Base-by-base conservation (phyloP, 2,888 invertebrate species). In the Thyatira batis region DNA sequence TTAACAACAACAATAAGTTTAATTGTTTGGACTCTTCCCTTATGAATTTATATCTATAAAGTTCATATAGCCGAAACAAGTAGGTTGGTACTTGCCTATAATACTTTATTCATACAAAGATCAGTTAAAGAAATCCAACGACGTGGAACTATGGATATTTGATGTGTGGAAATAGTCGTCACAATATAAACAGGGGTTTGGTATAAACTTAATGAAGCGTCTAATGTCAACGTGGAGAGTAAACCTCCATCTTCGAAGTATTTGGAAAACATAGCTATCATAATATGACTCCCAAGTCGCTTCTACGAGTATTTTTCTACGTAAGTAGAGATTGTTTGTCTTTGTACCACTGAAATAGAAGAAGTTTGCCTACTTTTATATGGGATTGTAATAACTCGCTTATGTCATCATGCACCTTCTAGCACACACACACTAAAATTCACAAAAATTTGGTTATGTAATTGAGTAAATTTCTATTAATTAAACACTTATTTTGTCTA, bases 191-290 rank as follows among this genome's bases (percentile, higher is more conserved):
- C 73, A 82, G 62, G 63, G 68, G 66, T 71, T 76, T 71, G 60
- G 80, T 80, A 83, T 78, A 78, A 82, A 84, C 75, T 77, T 78
- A 85, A 85, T 84, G 84, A 86, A 82, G 78, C 87, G 69, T 80
- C 69, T 53, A 83, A 79, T 73, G 74, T 78, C 80, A 85, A 84
- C 75, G 74, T 21, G 43, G 58, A 72, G 70, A 64, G 73, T 69
- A 80, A 79, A 81, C 76, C 55, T 55, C 52, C 33, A 57, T 51
- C 51, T 23, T 60, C 61, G 64, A 65, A 78, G 71, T 79, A 78
- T 81, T 82, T 79, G 71, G 67, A 73, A 79, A 82, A 78, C 78
- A 75, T 71, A 69, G 72, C 73, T 76, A 67, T 68, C 69, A 74
- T 76, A 80, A 82, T 76, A 74, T 63, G 57, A 51, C 55, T 63